Percentiles rank a stretch among this genome's conserved stretches.
Conservation (phyloP, 2,888 invertebrate genomes). For the Caenorhabditis sp. region DNA sequence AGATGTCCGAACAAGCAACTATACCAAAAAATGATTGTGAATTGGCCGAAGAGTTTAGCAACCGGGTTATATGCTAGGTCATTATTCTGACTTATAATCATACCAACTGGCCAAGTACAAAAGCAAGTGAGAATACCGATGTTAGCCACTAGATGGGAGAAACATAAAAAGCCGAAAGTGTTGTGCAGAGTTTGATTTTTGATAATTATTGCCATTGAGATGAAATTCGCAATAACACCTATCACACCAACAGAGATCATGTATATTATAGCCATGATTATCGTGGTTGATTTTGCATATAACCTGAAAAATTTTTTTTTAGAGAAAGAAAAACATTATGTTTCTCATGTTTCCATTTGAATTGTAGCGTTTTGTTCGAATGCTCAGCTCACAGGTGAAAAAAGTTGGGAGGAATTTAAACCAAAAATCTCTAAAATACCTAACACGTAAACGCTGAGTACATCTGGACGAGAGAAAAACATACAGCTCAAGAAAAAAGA, state of each 20-base stretch:
- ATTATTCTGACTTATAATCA: constrained; percentile 29
- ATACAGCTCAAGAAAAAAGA: no score
- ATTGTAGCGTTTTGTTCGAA: no score
- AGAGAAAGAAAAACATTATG: no score
- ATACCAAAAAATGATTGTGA: constrained; percentile 51
- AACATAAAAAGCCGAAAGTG: constrained; percentile 44
- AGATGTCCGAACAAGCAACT: constrained; percentile 46
- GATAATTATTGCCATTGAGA: constrained; percentile 37
- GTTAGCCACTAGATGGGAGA: constrained; percentile 45
- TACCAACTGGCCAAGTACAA: constrained; percentile 38
- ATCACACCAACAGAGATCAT: constrained; percentile 26
- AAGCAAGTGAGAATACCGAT: constrained; percentile 43
- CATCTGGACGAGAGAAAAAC: no score
- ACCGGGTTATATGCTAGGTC: constrained; percentile 13
- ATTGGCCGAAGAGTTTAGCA: constrained; percentile 41
- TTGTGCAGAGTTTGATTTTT: constrained; percentile 42
- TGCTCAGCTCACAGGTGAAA: no score
- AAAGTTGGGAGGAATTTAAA: no score
- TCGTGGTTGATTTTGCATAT: no score
- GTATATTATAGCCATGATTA: constrained; percentile 14
- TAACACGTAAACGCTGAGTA: no score
- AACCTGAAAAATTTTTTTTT: no score
- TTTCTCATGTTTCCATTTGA: no score
- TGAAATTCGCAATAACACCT: constrained; percentile 29
- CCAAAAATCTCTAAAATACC: no score